These are phyloP conservation scores for Tridacna gigas DNA, from an alignment of 2,888 invertebrate genomes.

Conservation along the genomic window DNA sequence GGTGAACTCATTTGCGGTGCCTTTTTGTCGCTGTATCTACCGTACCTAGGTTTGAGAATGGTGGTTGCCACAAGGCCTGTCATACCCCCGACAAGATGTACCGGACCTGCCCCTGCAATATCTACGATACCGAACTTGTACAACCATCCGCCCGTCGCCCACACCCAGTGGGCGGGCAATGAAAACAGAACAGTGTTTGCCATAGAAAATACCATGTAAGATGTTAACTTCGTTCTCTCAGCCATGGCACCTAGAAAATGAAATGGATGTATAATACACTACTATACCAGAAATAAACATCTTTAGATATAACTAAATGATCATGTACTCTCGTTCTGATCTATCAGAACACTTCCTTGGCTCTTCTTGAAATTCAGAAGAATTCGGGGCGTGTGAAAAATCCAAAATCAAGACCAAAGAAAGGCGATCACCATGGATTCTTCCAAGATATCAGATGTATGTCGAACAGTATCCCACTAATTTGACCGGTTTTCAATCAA, in stretches of 20 bases:
- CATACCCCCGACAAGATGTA: slow-evolving; percentile 92
- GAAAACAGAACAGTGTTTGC: slow-evolving; percentile 96
- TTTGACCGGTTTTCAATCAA: too few species aligned
- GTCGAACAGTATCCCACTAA: too few species aligned
- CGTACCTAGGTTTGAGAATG: slow-evolving; percentile 93
- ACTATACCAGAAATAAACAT: too few species aligned
- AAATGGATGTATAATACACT: too few species aligned
- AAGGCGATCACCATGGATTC: too few species aligned
- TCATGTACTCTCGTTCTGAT: too few species aligned
- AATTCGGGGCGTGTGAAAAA: too few species aligned
- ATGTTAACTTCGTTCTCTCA: slow-evolving; percentile 91
- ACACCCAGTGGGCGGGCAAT: slow-evolving; percentile 89
- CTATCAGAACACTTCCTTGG: too few species aligned
- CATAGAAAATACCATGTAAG: slow-evolving; percentile 95
- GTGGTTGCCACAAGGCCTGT: slow-evolving; percentile 94
- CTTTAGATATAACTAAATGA: too few species aligned
- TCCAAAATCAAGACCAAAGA: too few species aligned
- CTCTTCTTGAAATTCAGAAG: too few species aligned
- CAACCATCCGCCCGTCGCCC: slow-evolving; percentile 92
- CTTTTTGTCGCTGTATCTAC: slow-evolving; percentile 54
- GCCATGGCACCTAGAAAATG: slow-evolving; percentile 92
- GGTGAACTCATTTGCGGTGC: slow-evolving; percentile 76
- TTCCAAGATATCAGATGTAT: too few species aligned
- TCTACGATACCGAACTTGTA: slow-evolving; percentile 95
- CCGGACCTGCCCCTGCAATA: slow-evolving; percentile 92